Evolutionary conservation across 2,888 invertebrate species (phyloP), one percentile per base, ranked within the genome.

Genomic region (Agapostemon virescens): DNA sequence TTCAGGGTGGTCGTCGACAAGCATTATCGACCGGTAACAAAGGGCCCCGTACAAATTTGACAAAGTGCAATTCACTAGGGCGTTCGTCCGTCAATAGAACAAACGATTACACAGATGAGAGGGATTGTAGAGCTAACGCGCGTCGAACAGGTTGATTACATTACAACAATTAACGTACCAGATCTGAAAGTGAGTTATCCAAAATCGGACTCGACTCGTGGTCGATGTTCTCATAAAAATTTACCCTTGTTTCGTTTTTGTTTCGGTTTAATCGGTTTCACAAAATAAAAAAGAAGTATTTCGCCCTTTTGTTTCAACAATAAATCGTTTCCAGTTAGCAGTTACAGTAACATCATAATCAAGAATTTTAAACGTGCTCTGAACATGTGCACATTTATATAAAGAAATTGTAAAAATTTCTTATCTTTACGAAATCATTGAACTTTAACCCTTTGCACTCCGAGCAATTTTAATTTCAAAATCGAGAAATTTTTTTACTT

Each of bases 171-270:
- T 82, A 82, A 73, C 80, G 80, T 49, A 52, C 40, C 72, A 23
- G 72, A 72, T 69, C 64, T 64, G 55, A 79, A 79, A 81, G 79
- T 79, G 79, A 75, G 72, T 81, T 81, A 81, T 81, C 79, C 75
- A 75, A 79, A 81, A 79, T 79, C 74, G 72, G 58, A 40, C 42
- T 36, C 6, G 69, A 40, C 23, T 23, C 45, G 30, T 42, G 58
- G 58, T 33, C 36, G 63, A 11, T 30, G 33, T 64, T n/a, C 69
- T 81, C 79, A 1, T 64, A 72, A 71, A 81, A 81, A 74, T 80
- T 73, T 66, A 20, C n/a, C 72, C 20, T 20, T 38, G 17, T 6
- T 36, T 26, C 73, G 66, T 61, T 81, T 70, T 40, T 52, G 55
- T 55, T 77, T 69, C 55, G 67, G 38, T 64, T 30, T 40, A 71